Conservation (phyloP, 2,113 vertebrate species). For the Arothron firmamentum region DNA sequence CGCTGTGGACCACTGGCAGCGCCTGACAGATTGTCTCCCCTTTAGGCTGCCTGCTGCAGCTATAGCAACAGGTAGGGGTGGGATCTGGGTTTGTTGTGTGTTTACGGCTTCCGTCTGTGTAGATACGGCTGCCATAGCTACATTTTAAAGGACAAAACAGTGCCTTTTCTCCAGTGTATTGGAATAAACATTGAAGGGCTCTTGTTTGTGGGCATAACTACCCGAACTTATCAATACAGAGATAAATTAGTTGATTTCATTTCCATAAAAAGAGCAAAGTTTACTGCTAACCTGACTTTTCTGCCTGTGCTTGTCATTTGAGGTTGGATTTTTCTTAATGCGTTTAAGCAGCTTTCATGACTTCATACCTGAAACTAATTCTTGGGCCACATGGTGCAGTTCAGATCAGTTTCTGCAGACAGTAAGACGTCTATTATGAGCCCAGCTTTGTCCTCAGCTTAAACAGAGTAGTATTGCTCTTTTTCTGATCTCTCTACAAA, state of each 20-base stretch:
- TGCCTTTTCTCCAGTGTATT: constrained; percentile 11
- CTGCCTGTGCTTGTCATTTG: constrained; percentile 10
- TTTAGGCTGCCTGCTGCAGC: constrained; percentile 42
- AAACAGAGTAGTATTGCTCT: constrained; percentile 22
- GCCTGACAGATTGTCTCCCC: constrained; percentile 3
- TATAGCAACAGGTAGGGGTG: constrained; percentile 69
- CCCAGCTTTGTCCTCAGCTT: constrained; percentile 19
- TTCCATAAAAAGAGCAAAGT: background rate
- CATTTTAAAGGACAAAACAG: constrained; percentile 7
- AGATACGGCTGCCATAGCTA: constrained; percentile 12
- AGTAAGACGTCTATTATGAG: background rate
- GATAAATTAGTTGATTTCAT: too few relatives aligned
- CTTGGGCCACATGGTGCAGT: too few relatives aligned
- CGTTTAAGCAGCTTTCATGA: too few relatives aligned
- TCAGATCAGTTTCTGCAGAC: too few relatives aligned
- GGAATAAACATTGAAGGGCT: constrained; percentile 19
- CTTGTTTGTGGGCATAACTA: constrained; percentile 22
- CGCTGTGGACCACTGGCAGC: constrained; percentile 22
- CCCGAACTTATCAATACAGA: background rate
- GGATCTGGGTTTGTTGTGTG: constrained; percentile 40
- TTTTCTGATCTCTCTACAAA: constrained; percentile 49
- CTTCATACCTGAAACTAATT: background rate
- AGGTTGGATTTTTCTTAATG: too few relatives aligned
- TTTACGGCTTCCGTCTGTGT: constrained; percentile 33
- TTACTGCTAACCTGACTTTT: constrained; percentile 18